These are phyloP conservation scores for Scaptomyza cyrtandrae DNA, from an alignment of 2,888 invertebrate species.

Conservation along the genomic window DNA sequence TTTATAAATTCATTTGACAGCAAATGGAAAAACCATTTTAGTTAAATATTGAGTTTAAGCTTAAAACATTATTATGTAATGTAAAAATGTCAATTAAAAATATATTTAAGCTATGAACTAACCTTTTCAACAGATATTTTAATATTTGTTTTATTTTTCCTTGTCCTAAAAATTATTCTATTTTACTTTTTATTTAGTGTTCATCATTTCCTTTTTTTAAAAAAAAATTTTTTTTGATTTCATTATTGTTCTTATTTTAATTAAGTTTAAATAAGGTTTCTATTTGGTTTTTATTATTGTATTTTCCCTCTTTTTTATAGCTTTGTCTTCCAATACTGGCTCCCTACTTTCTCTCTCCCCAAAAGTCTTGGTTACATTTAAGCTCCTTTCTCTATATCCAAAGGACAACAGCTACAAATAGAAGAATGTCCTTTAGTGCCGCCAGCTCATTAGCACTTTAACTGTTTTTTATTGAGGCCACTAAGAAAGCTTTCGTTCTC, in stretches of 20 bases:
- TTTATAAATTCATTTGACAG: not conserved
- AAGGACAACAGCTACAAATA: not conserved
- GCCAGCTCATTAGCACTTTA: slow-evolving; percentile 58
- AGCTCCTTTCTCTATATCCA: not conserved
- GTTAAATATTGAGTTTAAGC: too few species aligned
- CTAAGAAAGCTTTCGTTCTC: slow-evolving; percentile 36
- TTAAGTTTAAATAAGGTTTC: not conserved
- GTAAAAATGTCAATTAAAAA: too few species aligned
- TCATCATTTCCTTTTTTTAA: not conserved
- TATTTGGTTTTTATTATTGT: not conserved
- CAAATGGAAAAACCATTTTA: too few species aligned
- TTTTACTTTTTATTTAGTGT: not conserved
- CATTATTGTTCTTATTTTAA: not conserved
- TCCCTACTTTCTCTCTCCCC: too few species aligned
- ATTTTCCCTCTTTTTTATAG: slow-evolving; percentile 2
- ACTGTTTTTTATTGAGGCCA: slow-evolving; percentile 58
- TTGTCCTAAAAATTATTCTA: too few species aligned
- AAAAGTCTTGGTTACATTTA: not conserved
- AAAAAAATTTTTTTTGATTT: too few species aligned
- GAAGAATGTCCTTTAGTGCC: slow-evolving; percentile 28
- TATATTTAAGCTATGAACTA: too few species aligned
- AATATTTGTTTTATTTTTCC: too few species aligned
- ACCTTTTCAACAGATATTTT: too few species aligned
- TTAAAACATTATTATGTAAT: too few species aligned
- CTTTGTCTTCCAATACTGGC: not conserved